These are phyloP conservation scores for Microcebus ravelobensis DNA, from an alignment of 2,113 vertebrate genomes.

Conservation along the genomic window DNA sequence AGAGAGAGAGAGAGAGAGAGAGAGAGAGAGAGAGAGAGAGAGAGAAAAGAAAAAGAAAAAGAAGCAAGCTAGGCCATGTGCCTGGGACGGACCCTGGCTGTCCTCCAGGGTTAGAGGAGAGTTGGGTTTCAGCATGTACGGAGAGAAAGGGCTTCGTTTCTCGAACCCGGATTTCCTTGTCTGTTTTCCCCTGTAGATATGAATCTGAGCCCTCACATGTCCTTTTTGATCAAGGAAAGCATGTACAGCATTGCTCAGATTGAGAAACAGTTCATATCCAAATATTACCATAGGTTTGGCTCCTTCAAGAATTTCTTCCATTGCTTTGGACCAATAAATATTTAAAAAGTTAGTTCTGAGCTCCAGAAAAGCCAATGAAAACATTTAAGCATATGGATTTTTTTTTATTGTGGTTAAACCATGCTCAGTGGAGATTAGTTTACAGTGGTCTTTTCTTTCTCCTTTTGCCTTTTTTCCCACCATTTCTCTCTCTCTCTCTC, in stretches of 20 bases:
- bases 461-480: background rate
- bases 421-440: background rate
- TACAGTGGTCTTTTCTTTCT: background rate
- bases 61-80: background rate
- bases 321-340: conserved; percentile 58
- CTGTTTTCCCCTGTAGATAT: background rate
- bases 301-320: conserved; percentile 24
- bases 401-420: conserved; percentile 31
- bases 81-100: conserved; percentile 44
- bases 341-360: conserved; percentile 66
- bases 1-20: background rate
- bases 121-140: background rate
- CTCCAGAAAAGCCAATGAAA: conserved; percentile 65
- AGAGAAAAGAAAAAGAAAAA: background rate
- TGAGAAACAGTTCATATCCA: background rate
- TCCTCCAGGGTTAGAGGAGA: conserved; percentile 3
- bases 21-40: background rate
- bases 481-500: background rate
- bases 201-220: background rate
- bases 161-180: background rate
- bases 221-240: background rate
- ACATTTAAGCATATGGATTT: conserved; percentile 65
- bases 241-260: accelerated
- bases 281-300: background rate
- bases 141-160: background rate